Evolutionary conservation across 2,888 invertebrate species (phyloP).

Genomic region (Slavum lentiscoides): DNA sequence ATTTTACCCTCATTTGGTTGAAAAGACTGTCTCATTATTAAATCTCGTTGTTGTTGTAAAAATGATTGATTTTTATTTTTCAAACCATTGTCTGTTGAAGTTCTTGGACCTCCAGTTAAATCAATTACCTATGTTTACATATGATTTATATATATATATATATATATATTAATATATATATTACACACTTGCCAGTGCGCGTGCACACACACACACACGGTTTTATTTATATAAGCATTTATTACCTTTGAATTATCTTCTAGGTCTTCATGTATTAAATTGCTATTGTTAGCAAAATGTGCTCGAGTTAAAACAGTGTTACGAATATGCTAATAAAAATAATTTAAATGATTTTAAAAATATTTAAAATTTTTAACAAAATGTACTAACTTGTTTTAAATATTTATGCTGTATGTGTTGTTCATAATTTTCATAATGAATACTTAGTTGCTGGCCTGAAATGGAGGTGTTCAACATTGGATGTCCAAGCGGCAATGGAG

Average conservation of each 20-base stretch:
- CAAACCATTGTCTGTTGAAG: conserved; percentile 58
- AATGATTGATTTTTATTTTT: conserved; percentile 62
- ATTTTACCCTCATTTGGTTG: conserved; percentile 59
- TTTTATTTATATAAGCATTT: conserved; percentile 7
- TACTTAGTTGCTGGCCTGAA: conserved; percentile 60
- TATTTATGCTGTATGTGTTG: conserved; percentile 64
- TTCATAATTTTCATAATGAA: conserved; percentile 64
- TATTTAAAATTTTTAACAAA: neutral
- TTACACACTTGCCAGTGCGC: too few relatives aligned
- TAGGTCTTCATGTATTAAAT: conserved; percentile 56
- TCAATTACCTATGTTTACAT: conserved; percentile 54
- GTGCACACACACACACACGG: neutral
- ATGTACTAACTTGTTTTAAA: conserved; percentile 60
- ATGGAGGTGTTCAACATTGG: conserved; percentile 68
- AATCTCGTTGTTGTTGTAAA: conserved; percentile 65
- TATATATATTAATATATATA: neutral
- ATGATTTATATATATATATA: neutral
- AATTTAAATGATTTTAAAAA: conserved; percentile 8
- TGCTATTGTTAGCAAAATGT: conserved; percentile 52
- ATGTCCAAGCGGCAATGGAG: conserved; percentile 86
- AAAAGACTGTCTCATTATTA: conserved; percentile 67
- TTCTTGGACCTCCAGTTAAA: conserved; percentile 55
- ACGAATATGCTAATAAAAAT: conserved; percentile 71
- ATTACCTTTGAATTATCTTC: conserved; percentile 57
- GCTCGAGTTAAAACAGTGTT: conserved; percentile 82